Evolutionary conservation across 1,140 invertebrate genomes (phyloP).

Genomic region (Tenebrio molitor): DNA sequence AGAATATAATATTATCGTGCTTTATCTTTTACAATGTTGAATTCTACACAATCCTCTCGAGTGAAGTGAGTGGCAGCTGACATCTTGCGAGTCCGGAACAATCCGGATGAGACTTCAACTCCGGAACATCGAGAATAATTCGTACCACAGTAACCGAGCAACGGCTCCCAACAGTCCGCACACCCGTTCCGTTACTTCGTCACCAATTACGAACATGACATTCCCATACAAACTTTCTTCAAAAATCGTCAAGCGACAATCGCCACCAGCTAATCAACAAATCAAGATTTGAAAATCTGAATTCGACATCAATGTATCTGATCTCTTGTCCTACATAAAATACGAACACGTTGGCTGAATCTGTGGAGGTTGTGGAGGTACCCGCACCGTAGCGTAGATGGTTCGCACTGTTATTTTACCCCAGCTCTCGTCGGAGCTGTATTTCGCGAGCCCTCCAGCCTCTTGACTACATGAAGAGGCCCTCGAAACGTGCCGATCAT

Average conservation of each 20-base stretch:
- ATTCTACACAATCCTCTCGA: constrained; percentile 47
- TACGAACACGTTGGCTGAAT: too few relatives aligned
- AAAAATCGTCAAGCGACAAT: too few relatives aligned
- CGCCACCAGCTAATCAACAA: too few relatives aligned
- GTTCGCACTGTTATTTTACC: constrained; percentile 52
- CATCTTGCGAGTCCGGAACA: constrained; percentile 49
- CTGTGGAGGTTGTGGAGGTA: too few relatives aligned
- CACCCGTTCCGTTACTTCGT: too few relatives aligned
- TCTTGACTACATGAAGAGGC: constrained; percentile 59
- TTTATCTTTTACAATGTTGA: constrained; percentile 47
- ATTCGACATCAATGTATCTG: too few relatives aligned
- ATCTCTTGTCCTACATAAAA: too few relatives aligned
- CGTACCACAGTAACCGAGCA: neutral
- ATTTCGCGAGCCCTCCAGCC: constrained; percentile 55
- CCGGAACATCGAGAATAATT: constrained; percentile 46
- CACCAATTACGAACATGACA: too few relatives aligned
- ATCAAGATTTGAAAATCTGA: too few relatives aligned
- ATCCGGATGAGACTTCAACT: constrained; percentile 49
- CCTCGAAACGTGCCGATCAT: constrained; percentile 60
- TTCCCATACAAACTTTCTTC: too few relatives aligned
- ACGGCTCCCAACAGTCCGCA: constrained; percentile 1
- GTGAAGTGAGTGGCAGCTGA: constrained; percentile 50
- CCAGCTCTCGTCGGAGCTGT: constrained; percentile 38
- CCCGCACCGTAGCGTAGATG: constrained; percentile 37
- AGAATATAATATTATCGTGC: constrained; percentile 40